Evolutionary conservation across 2,113 vertebrate species (phyloP).

Genomic region (Gymnocephalus cernua): DNA sequence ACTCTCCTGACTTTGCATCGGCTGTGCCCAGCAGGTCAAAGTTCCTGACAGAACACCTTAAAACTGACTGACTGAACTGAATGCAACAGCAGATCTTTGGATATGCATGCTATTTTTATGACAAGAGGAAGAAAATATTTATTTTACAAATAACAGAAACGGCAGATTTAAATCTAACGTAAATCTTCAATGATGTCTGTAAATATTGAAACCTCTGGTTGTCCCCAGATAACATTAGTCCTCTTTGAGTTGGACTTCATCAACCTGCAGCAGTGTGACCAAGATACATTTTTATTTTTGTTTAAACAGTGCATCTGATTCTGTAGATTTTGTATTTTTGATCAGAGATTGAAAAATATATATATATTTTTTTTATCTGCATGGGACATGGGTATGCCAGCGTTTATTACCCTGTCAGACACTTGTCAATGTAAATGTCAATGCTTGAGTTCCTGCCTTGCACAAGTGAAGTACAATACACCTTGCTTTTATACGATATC

Average conservation of each 20-base stretch:
- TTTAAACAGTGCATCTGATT: slow-evolving; percentile 9
- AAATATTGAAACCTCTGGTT: slow-evolving; percentile 33
- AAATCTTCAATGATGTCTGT: slow-evolving; percentile 24
- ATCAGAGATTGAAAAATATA: not conserved
- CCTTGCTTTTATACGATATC: slow-evolving; percentile 4
- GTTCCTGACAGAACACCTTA: not conserved
- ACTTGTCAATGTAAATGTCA: not conserved
- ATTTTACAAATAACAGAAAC: slow-evolving; percentile 16
- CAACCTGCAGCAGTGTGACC: slow-evolving; percentile 11
- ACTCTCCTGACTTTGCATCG: too few relatives aligned
- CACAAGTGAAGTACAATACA: not conserved
- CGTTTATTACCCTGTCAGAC: not conserved
- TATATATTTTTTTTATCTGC: not conserved
- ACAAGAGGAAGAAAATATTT: slow-evolving; percentile 9
- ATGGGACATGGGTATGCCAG: not conserved
- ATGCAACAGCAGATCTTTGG: not conserved
- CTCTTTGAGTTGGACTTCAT: slow-evolving; percentile 15
- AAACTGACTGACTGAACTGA: not conserved
- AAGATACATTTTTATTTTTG: slow-evolving; percentile 14
- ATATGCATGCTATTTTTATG: not conserved
- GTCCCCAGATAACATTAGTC: slow-evolving; percentile 30
- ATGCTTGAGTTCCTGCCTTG: not conserved
- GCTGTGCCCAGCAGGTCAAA: too few relatives aligned
- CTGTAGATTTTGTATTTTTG: slow-evolving; percentile 2
- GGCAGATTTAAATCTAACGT: slow-evolving; percentile 28